phyloP scores from a whole-genome alignment of 2,888 invertebrate genomes.

The Eulithis prunata region DNA sequence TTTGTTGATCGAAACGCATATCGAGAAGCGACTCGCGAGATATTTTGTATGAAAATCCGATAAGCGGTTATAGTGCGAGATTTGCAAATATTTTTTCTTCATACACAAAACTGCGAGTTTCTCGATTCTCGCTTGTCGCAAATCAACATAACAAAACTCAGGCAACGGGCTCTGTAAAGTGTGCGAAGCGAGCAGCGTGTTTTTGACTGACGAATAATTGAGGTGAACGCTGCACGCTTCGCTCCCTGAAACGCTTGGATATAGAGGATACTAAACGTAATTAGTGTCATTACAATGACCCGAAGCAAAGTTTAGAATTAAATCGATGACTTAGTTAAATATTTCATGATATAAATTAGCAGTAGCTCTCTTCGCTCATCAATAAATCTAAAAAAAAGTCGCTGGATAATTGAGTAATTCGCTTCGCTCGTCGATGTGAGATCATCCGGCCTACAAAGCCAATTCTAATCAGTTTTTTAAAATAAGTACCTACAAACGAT shows the following conservation, averaged over 20 bases:
- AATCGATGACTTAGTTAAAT: not conserved
- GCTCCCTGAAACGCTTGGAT: not conserved
- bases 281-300: too few relatives aligned
- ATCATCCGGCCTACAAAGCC: not conserved
- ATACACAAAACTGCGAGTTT: too few relatives aligned
- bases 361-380: not conserved
- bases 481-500: not conserved
- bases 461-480: not conserved
- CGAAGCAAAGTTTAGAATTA: not conserved
- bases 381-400: not conserved
- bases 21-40: too few relatives aligned
- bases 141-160: too few relatives aligned
- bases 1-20: too few relatives aligned
- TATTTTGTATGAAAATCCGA: too few relatives aligned
- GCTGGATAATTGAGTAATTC: not conserved
- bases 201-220: not conserved
- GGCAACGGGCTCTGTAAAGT: not conserved
- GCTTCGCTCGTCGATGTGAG: not conserved
- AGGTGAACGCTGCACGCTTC: not conserved
- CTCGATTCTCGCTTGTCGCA: too few relatives aligned
- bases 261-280: too few relatives aligned
- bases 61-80: too few relatives aligned
- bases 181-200: not conserved
- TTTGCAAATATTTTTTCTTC: too few relatives aligned
- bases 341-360: not conserved